A percentile compares a stretch with the other conserved stretches of the same genome.
phyloP scores from a whole-genome alignment of 2,113 vertebrate genomes.

The Onychorhynchus coronatus region DNA sequence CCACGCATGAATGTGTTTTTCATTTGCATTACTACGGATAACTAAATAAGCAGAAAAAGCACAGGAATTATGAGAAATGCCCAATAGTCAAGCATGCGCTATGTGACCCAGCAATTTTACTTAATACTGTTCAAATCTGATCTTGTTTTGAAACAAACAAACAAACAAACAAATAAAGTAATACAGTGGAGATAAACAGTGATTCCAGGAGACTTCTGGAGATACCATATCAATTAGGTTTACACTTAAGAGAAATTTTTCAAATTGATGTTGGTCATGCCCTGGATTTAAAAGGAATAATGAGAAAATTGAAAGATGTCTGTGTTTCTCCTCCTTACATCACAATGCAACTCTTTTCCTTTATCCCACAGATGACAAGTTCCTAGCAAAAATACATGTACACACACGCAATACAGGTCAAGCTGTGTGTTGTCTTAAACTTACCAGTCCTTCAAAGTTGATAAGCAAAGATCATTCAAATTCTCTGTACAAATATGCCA shows the following conservation, averaged over 20 bases:
- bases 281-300: background rate
- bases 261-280: background rate
- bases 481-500: background rate
- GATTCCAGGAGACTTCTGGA: background rate
- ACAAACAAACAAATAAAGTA: background rate
- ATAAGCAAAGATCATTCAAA: background rate
- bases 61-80: background rate
- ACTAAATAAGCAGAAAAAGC: background rate
- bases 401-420: background rate
- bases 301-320: background rate
- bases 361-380: background rate
- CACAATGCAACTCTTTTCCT: background rate
- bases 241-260: background rate
- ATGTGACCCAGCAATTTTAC: background rate
- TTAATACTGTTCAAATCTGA: background rate
- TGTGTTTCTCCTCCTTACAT: background rate
- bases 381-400: background rate
- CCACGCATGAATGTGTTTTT: background rate
- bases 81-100: background rate
- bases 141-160: background rate
- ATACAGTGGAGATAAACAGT: background rate
- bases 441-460: background rate
- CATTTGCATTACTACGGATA: background rate
- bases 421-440: background rate
- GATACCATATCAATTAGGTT: background rate